Evolutionary conservation across 2,888 invertebrate genomes (phyloP).

Genomic region (Lepeophtheirus nordmannii): DNA sequence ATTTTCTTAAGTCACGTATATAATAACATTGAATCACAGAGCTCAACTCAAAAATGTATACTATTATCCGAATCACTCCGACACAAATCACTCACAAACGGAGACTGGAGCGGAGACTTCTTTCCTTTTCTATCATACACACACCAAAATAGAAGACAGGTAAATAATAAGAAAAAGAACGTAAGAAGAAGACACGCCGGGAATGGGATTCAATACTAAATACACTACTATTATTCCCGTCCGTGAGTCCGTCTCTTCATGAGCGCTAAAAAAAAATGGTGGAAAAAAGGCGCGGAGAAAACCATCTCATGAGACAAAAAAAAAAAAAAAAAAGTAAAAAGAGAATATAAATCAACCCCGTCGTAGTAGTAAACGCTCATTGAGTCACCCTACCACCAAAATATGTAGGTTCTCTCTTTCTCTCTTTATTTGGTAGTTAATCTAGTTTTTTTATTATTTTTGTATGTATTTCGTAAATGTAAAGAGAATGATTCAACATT

Average conservation of each 20-base stretch:
- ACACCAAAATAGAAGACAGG: neutral
- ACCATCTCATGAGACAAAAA: constrained; percentile 4
- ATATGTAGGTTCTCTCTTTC: neutral
- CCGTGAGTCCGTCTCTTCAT: constrained; percentile 7
- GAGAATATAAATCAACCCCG: neutral
- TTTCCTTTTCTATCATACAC: neutral
- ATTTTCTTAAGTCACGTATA: no score
- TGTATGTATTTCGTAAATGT: no score
- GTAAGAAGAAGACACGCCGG: neutral
- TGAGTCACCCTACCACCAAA: neutral
- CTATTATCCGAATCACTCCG: neutral
- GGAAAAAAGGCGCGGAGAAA: constrained; percentile 7
- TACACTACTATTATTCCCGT: neutral
- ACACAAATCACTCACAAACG: neutral
- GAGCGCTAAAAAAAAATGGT: neutral
- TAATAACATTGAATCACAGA: no score
- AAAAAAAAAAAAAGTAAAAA: neutral
- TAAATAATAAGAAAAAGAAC: neutral
- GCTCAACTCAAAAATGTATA: neutral
- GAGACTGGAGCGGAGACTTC: constrained; percentile 2
- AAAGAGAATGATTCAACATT: no score
- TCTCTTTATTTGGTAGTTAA: neutral
- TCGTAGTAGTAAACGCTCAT: neutral
- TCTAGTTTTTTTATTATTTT: neutral
- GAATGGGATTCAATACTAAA: neutral